Percentiles rank a stretch among this genome's conserved stretches.
Evolutionary conservation across 2,888 invertebrate genomes (phyloP).

Genomic region (Blomia tropicalis): DNA sequence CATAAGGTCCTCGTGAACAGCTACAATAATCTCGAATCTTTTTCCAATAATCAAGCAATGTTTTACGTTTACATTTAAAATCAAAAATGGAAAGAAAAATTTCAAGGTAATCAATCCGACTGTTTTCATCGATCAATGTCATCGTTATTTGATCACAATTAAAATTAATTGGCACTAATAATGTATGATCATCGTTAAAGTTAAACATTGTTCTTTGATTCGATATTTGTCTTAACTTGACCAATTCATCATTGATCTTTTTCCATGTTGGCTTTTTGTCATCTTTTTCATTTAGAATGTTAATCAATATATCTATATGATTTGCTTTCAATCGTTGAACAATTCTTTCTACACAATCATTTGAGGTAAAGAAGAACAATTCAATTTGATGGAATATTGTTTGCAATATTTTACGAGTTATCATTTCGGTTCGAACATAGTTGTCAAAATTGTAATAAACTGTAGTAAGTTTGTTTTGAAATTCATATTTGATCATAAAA

Average conservation of each 20-base stretch:
- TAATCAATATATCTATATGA: neutral
- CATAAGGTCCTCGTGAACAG: neutral
- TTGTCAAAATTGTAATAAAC: neutral
- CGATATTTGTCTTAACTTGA: neutral
- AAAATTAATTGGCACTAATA: neutral
- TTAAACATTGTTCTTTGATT: neutral
- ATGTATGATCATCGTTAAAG: neutral
- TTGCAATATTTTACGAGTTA: neutral
- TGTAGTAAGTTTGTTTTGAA: neutral
- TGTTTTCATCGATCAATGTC: neutral
- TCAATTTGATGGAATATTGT: neutral
- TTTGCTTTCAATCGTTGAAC: neutral
- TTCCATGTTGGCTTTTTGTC: neutral
- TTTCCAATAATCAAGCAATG: neutral
- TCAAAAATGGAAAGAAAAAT: neutral
- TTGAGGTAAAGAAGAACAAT: neutral
- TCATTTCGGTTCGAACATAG: neutral
- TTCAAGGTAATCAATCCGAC: neutral
- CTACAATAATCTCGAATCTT: neutral
- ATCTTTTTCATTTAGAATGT: neutral
- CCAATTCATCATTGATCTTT: neutral
- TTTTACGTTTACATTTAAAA: neutral
- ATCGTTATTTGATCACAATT: neutral
- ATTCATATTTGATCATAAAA: too few relatives aligned
- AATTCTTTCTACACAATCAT: neutral